Conservation (phyloP, 1,140 invertebrate genomes). For the Diachasma alloeum region DNA sequence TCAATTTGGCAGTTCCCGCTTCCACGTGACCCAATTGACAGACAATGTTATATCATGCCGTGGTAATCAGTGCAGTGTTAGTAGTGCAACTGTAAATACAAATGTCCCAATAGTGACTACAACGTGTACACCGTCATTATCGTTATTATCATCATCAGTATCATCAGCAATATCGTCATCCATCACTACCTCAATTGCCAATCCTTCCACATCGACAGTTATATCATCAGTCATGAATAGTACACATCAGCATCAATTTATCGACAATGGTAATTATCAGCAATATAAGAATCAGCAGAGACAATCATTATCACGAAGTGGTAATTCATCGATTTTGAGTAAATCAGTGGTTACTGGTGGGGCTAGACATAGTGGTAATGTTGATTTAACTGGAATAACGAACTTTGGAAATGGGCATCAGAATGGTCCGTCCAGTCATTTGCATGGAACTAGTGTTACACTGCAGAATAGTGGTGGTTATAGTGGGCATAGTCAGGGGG, state of each 20-base stretch:
- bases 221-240: neutral
- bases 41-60: slow-evolving; percentile 43
- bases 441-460: slow-evolving; percentile 15
- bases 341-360: slow-evolving; percentile 62
- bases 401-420: slow-evolving; percentile 61
- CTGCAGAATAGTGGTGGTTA: slow-evolving; percentile 20
- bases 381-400: slow-evolving; percentile 33
- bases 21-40: slow-evolving; percentile 47
- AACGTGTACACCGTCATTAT: slow-evolving; percentile 14
- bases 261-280: neutral
- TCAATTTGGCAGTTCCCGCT: slow-evolving; percentile 55
- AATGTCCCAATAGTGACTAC: slow-evolving; percentile 12
- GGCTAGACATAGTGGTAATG: slow-evolving; percentile 45
- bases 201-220: slow-evolving; percentile 2
- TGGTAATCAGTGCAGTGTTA: slow-evolving; percentile 52
- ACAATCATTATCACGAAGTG: slow-evolving; percentile 55
- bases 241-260: neutral
- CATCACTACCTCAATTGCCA: slow-evolving; percentile 1
- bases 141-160: neutral
- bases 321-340: slow-evolving; percentile 52
- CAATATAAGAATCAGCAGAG: slow-evolving; percentile 38
- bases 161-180: neutral
- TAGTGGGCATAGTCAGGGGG: slow-evolving; percentile 52
- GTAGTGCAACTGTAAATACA: slow-evolving; percentile 50
- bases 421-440: slow-evolving; percentile 47